Base-by-base conservation (phyloP, 2,888 invertebrate species). In the Parnassius smintheus region DNA sequence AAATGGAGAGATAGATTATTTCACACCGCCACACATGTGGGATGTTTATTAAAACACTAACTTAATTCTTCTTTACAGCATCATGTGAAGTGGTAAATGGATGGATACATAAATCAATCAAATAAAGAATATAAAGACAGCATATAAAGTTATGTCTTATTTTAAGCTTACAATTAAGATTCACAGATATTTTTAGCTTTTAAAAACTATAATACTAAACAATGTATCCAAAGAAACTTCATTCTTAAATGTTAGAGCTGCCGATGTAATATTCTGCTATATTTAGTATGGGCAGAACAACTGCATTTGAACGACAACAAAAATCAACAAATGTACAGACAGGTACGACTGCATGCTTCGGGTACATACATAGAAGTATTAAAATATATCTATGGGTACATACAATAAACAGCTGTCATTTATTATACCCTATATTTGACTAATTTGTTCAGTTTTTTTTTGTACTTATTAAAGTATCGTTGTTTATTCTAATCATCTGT, bases 181-280 rank as follows among this genome's bases (percentile, higher is more conserved):
- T 13, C 44, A 46, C 22, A 41, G 25, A 53, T 13, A 41, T 50
- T 13, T 10, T 50, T 18, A 10, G 18, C 41, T 57, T 9, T 8
- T 11, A 13, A 48, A 42, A 48, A 35, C 18, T 18, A 11, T 57
- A 53, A 57, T 53, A 58, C 44, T 48, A 59, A 59, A 63, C 59
- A 51, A 56, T 56, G 13, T 46, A 59, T 13, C 46, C 13, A 55
- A 59, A 35, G 25, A n/a, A 54, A 51, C 62, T 10, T 41, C 55
- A 63, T 63, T 63, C 63, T 55, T 13, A 46, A 10, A 56, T 9
- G 41, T n/a, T 56, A 63, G 59, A 54, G 55, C 46, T 25, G 18
- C 45, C 45, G 46, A 22, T 46, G 55, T 59, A 63, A 63, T 56
- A 59, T 63, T 46, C 25, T 35, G 55, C 55, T 63, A 55, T 58